Percentiles rank a stretch among this genome's conserved stretches.
Conservation (phyloP, 2,888 invertebrate species). For the Platycnemis pennipes region DNA sequence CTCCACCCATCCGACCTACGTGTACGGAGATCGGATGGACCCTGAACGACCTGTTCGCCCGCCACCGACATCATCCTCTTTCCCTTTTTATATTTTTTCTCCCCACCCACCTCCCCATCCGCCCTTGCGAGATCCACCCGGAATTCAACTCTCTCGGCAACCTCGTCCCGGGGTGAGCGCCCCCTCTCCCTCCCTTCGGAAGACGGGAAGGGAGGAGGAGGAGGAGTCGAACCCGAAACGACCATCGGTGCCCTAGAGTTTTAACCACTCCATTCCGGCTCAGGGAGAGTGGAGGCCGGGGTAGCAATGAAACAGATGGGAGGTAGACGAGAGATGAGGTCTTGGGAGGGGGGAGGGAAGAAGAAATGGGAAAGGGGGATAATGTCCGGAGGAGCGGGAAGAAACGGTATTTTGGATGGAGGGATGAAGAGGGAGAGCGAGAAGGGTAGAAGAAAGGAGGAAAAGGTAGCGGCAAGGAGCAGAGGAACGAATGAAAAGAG, state of each 20-base stretch:
- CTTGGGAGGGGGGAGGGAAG: not conserved
- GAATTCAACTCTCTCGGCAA: not conserved
- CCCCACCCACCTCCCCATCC: too few relatives aligned
- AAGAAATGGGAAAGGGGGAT: not conserved
- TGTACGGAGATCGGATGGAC: too few relatives aligned
- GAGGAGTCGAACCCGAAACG: slow-evolving; percentile 7
- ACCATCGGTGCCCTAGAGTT: slow-evolving; percentile 3
- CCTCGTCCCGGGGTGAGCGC: not conserved
- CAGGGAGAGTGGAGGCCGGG: too few relatives aligned
- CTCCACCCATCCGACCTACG: too few relatives aligned
- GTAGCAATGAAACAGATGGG: not conserved
- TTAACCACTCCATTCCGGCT: slow-evolving; percentile 10
- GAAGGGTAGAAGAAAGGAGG: too few relatives aligned
- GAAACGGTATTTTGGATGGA: not conserved
- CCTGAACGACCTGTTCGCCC: not conserved
- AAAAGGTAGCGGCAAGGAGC: too few relatives aligned
- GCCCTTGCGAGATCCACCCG: not conserved
- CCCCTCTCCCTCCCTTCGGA: not conserved
- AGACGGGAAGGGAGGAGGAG: not conserved
- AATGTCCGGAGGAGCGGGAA: not conserved
- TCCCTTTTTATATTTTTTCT: not conserved
- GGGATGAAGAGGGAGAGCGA: not conserved
- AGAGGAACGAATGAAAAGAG: too few relatives aligned
- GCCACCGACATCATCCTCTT: not conserved
- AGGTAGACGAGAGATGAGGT: not conserved